Conservation (phyloP, 2,888 invertebrate genomes). For the Rhaphigaster nebulosa region DNA sequence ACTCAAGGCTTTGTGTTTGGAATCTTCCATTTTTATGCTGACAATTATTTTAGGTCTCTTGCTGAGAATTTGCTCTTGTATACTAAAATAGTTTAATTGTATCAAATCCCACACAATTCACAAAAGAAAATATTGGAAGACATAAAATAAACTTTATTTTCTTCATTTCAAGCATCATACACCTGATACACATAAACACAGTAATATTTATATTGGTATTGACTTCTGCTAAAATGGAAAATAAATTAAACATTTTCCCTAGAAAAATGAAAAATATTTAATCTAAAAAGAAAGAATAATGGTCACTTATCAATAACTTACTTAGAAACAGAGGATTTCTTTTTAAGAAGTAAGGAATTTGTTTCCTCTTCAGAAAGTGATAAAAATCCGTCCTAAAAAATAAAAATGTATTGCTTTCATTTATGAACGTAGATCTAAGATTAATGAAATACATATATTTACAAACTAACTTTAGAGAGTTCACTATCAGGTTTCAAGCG, state of each 20-base stretch:
- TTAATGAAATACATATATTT: background rate
- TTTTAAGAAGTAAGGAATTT: background rate
- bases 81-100: no score
- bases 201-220: background rate
- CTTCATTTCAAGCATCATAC: no score
- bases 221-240: background rate
- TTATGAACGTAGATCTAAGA: background rate
- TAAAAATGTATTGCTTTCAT: background rate
- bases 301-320: background rate
- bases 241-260: no score
- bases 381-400: slow-evolving; percentile 39
- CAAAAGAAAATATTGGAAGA: no score
- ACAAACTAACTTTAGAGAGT: background rate
- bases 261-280: no score
- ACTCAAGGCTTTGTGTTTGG: no score
- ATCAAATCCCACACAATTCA: no score
- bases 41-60: no score
- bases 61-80: no score
- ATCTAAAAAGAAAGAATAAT: background rate
- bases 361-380: background rate
- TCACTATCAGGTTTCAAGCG: slow-evolving; percentile 15
- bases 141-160: no score
- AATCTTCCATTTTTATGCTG: no score
- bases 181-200: no score
- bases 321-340: background rate